A percentile compares a stretch with the other conserved stretches of the same genome.
phyloP scores from a whole-genome alignment of 2,113 vertebrate genomes.

The Amblyopsis rosae region DNA sequence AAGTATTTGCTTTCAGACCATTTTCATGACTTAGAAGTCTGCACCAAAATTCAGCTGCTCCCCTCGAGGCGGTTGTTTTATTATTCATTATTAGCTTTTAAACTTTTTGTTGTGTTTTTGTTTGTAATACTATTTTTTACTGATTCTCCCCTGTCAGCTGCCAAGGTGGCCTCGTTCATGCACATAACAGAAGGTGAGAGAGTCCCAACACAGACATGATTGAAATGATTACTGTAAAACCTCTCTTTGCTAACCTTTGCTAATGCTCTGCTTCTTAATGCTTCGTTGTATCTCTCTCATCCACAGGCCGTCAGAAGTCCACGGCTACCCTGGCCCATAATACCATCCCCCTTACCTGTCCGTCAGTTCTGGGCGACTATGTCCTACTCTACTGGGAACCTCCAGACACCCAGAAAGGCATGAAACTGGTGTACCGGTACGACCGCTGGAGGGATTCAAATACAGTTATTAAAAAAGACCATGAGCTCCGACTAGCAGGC shows the following conservation, averaged over 20 bases:
- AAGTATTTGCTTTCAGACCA: conserved; percentile 56
- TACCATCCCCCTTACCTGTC: conserved; percentile 54
- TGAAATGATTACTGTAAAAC: conserved; percentile 40
- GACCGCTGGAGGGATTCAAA: conserved; percentile 67
- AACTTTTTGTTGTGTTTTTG: not conserved
- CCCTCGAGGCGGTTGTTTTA: conserved; percentile 21
- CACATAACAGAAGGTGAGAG: conserved; percentile 64
- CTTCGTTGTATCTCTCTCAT: not conserved
- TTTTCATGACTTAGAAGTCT: conserved; percentile 50
- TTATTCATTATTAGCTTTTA: conserved; percentile 64
- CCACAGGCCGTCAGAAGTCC: conserved; percentile 34
- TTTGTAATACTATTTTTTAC: not conserved
- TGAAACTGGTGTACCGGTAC: conserved; percentile 40
- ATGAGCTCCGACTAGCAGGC: conserved; percentile 44
- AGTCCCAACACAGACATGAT: conserved; percentile 49
- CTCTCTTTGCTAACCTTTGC: conserved; percentile 18
- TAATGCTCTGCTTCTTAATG: not conserved
- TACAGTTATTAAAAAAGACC: not conserved
- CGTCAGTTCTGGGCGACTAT: conserved; percentile 59
- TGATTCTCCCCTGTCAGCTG: conserved; percentile 42
- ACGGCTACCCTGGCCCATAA: conserved; percentile 36
- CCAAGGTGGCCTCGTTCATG: conserved; percentile 45
- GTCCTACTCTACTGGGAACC: conserved; percentile 60
- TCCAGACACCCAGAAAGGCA: conserved; percentile 13
- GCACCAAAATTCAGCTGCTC: conserved; percentile 45